Percentiles rank a stretch among this genome's conserved stretches.
These are phyloP conservation scores for Spilosoma lubricipeda DNA, from an alignment of 2,888 invertebrate genomes.

Conservation along the genomic window DNA sequence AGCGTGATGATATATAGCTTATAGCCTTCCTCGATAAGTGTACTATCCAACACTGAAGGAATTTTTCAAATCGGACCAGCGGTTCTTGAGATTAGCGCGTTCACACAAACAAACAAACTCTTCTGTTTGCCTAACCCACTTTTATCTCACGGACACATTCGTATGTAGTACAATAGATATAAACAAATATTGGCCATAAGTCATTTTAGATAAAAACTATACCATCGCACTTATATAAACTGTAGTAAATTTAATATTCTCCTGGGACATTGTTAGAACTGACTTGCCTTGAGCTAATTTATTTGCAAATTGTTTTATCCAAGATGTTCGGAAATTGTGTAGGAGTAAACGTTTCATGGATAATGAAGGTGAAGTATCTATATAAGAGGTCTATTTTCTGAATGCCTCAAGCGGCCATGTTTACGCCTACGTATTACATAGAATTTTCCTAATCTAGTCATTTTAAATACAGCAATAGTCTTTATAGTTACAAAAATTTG, in stretches of 20 bases:
- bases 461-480: too few species aligned
- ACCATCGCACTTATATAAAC: neutral
- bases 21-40: too few species aligned
- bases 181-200: neutral
- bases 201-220: neutral
- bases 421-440: constrained; percentile 36
- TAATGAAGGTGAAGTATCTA: constrained; percentile 37
- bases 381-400: constrained; percentile 27
- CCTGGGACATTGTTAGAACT: constrained; percentile 25
- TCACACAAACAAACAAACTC: too few species aligned
- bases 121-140: too few species aligned
- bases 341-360: constrained; percentile 29
- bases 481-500: neutral
- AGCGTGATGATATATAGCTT: too few species aligned
- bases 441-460: constrained; percentile 13
- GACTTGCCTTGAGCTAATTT: constrained; percentile 56
- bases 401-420: constrained; percentile 34
- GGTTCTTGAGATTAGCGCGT: too few species aligned
- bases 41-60: too few species aligned
- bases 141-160: neutral
- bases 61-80: too few species aligned
- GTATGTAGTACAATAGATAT: neutral
- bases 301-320: constrained; percentile 51
- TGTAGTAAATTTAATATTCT: constrained; percentile 13
- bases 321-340: constrained; percentile 38